These are phyloP conservation scores for Iselma pallidipennis DNA, from an alignment of 2,888 invertebrate genomes.

Conservation along the genomic window DNA sequence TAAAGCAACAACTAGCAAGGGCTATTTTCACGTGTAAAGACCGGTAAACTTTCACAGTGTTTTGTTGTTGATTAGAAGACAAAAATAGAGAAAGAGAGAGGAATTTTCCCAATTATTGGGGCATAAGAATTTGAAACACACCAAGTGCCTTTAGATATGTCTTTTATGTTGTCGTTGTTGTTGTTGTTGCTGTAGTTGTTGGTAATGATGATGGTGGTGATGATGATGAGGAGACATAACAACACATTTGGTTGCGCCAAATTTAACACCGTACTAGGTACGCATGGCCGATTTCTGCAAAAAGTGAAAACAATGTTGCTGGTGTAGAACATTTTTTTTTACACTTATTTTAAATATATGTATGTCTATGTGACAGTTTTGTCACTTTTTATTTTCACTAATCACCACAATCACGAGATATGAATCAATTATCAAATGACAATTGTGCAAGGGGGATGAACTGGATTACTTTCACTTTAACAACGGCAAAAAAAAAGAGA, in stretches of 20 bases:
- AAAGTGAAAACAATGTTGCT: neutral
- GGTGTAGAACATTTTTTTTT: neutral
- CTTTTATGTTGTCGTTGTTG: no score
- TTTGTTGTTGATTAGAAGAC: slow-evolving; percentile 35
- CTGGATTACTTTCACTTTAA: neutral
- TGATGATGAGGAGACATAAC: neutral
- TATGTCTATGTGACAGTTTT: neutral
- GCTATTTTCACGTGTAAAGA: slow-evolving; percentile 33
- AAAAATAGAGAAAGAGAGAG: neutral
- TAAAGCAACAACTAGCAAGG: neutral
- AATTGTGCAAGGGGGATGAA: neutral
- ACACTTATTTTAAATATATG: no score
- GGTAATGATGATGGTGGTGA: neutral
- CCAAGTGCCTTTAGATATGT: neutral
- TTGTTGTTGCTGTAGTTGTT: no score
- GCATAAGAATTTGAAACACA: slow-evolving; percentile 24
- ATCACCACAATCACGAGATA: neutral
- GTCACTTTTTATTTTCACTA: neutral
- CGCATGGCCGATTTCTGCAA: neutral
- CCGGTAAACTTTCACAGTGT: slow-evolving; percentile 42
- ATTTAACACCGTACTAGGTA: neutral
- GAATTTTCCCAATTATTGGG: slow-evolving; percentile 26
- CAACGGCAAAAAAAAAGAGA: neutral
- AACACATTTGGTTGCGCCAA: neutral
- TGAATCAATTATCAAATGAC: neutral